Evolutionary conservation across 2,797 vertebrate species (phyloP).

Genomic region (Sebastes kiyomatsui): DNA sequence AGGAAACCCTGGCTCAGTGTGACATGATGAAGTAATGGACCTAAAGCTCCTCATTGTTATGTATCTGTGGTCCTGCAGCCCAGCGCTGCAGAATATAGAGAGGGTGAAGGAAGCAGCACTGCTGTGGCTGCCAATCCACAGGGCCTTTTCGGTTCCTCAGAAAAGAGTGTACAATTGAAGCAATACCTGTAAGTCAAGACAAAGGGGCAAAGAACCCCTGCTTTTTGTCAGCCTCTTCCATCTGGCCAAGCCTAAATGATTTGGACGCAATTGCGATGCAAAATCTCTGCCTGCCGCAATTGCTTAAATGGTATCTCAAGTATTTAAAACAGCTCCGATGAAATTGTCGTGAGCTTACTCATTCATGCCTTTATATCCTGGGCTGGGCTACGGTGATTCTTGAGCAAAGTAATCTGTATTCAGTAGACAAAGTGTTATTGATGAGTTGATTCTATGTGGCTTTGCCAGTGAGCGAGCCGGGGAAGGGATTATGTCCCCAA

Average conservation of each 20-base stretch:
- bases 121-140: slow-evolving; percentile 41
- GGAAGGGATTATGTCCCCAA: slow-evolving; percentile 76
- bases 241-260: slow-evolving; percentile 55
- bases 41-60: slow-evolving; percentile 73
- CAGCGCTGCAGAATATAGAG: slow-evolving; percentile 37
- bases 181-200: slow-evolving; percentile 58
- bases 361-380: slow-evolving; percentile 57
- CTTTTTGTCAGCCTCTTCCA: slow-evolving; percentile 49
- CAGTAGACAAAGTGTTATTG: slow-evolving; percentile 76
- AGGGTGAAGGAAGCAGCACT: slow-evolving; percentile 15
- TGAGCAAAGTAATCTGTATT: slow-evolving; percentile 73
- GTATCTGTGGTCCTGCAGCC: slow-evolving; percentile 60
- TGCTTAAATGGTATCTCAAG: slow-evolving; percentile 69
- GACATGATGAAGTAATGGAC: slow-evolving; percentile 66
- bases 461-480: slow-evolving; percentile 72
- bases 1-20: slow-evolving; percentile 61
- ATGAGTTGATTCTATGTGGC: slow-evolving; percentile 73
- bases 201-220: slow-evolving; percentile 39
- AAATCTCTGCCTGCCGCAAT: slow-evolving; percentile 68
- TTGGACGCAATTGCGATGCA: slow-evolving; percentile 48
- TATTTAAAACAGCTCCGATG: slow-evolving; percentile 58
- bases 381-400: slow-evolving; percentile 65
- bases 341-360: slow-evolving; percentile 64
- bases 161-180: slow-evolving; percentile 41
- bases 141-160: slow-evolving; percentile 40